These are phyloP conservation scores for Apostichopus leukothele DNA, from an alignment of 53 echinoderm and acorn worm species.

Conservation along the genomic window DNA sequence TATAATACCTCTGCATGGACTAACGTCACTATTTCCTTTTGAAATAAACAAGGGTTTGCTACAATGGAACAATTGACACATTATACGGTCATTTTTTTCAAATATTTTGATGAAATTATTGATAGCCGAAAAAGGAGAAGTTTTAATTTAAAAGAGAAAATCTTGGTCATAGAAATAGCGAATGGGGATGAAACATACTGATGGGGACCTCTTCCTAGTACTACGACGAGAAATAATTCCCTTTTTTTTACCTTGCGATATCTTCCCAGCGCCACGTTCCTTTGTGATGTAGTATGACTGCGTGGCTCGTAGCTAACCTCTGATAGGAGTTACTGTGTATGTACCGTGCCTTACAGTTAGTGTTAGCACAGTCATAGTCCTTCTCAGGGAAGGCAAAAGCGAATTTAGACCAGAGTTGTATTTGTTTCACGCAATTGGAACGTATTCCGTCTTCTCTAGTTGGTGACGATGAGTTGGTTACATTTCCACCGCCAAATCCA, in stretches of 20 bases:
- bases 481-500: too few species aligned
- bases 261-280: constrained; percentile 8
- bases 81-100: too few species aligned
- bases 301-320: constrained; percentile 8
- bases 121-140: too few species aligned
- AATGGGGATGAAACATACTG: too few species aligned
- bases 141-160: neutral
- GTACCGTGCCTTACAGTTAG: constrained; percentile 10
- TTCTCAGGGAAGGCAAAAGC: neutral
- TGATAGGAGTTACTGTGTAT: constrained; percentile 27
- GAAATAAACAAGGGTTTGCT: too few species aligned
- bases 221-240: neutral
- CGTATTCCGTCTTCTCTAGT: neutral
- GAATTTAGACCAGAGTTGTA: neutral
- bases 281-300: constrained; percentile 21
- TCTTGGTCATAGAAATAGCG: neutral
- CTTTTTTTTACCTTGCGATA: constrained; percentile 4
- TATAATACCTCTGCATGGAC: too few species aligned
- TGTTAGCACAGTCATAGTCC: constrained; percentile 8
- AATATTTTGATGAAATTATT: too few species aligned
- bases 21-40: too few species aligned
- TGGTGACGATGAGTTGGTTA: neutral
- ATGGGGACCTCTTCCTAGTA: too few species aligned
- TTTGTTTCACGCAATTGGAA: constrained; percentile 12
- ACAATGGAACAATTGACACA: too few species aligned